Percentiles rank a stretch among this genome's conserved stretches.
phyloP scores from a whole-genome alignment of 2,888 invertebrate genomes.

The Chymomyza amoena region DNA sequence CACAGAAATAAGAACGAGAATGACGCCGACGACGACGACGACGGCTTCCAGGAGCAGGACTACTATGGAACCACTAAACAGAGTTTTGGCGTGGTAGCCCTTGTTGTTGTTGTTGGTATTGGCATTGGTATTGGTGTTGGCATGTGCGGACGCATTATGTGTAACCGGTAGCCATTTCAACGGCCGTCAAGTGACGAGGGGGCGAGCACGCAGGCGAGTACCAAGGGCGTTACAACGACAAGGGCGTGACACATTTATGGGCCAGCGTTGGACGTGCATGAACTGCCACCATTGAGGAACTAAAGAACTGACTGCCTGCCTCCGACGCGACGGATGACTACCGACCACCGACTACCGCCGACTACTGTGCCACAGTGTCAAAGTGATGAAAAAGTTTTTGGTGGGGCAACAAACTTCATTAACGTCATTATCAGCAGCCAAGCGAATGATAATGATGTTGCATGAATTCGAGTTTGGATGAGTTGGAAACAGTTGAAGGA shows the following conservation, averaged over 20 bases:
- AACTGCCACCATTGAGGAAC: not conserved
- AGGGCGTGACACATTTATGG: slow-evolving; percentile 68
- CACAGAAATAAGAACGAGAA: not conserved
- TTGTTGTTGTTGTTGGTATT: not conserved
- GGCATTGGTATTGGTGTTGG: not conserved
- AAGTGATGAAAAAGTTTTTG: not conserved
- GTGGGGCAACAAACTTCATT: not conserved
- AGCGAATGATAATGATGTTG: not conserved
- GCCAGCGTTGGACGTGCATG: slow-evolving; percentile 12
- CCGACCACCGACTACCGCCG: not conserved
- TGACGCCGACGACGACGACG: not conserved
- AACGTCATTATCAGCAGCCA: not conserved
- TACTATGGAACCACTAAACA: not conserved
- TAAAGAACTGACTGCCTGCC: not conserved
- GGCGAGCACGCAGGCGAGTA: not conserved
- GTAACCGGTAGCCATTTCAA: slow-evolving; percentile 70
- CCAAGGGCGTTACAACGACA: not conserved
- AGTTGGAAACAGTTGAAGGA: too few species aligned
- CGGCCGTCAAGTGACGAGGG: slow-evolving; percentile 36
- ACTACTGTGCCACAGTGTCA: not conserved
- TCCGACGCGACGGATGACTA: too few species aligned
- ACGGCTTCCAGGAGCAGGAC: not conserved
- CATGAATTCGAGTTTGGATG: not conserved
- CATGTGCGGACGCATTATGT: slow-evolving; percentile 60
- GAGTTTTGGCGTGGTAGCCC: slow-evolving; percentile 4